These are phyloP conservation scores for Lynx canadensis DNA, from an alignment of 2,113 vertebrate genomes.

Conservation along the genomic window DNA sequence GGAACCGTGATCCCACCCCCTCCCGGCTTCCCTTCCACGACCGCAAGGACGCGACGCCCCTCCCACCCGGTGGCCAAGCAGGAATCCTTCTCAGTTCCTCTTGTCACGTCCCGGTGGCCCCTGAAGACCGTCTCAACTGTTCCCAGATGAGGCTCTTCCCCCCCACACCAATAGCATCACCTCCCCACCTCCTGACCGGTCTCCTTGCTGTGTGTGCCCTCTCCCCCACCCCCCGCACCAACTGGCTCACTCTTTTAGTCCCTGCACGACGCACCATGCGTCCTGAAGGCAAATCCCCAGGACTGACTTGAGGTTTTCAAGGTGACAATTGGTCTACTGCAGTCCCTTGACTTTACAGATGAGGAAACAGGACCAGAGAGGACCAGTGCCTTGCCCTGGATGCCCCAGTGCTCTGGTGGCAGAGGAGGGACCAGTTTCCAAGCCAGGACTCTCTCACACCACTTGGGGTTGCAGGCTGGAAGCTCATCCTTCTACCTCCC, in stretches of 20 bases:
- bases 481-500: rapidly evolving
- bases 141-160: not conserved
- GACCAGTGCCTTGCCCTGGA: not conserved
- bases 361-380: not conserved
- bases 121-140: too few species aligned
- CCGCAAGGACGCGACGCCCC: rapidly evolving
- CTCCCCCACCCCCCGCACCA: too few species aligned
- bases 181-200: rapidly evolving
- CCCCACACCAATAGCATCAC: rapidly evolving
- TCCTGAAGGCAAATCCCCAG: not conserved
- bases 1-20: rapidly evolving
- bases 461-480: rapidly evolving
- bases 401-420: not conserved
- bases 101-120: rapidly evolving
- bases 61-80: too few species aligned
- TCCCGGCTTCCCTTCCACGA: not conserved
- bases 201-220: rapidly evolving
- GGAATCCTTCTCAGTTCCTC: not conserved
- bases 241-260: rapidly evolving
- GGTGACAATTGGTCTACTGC: not conserved
- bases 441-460: not conserved
- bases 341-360: not conserved
- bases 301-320: rapidly evolving
- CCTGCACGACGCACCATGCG: rapidly evolving
- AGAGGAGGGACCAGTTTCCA: too few species aligned